phyloP scores from a whole-genome alignment of 1,140 invertebrate genomes.

The Musca vetustissima region DNA sequence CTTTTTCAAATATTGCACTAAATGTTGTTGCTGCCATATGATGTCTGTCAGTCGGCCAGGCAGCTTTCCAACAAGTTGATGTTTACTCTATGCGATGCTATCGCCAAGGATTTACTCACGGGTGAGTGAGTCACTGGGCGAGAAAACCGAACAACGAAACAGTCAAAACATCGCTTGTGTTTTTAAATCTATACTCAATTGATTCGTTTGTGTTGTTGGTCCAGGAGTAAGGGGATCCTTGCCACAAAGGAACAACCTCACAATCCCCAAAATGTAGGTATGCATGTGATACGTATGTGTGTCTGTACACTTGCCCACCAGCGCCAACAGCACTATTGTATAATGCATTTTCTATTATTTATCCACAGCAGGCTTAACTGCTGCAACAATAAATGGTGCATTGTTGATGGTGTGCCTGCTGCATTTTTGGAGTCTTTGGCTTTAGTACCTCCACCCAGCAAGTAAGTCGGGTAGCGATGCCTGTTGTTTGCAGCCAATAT shows the following conservation, averaged over 20 bases:
- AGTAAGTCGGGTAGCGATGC: neutral
- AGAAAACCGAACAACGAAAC: neutral
- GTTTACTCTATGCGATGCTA: too few relatives aligned
- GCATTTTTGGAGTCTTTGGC: neutral
- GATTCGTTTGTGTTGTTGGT: neutral
- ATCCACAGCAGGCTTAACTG: slow-evolving; percentile 18
- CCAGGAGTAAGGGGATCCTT: too few relatives aligned
- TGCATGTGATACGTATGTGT: neutral
- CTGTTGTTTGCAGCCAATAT: neutral
- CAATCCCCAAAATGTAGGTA: too few relatives aligned
- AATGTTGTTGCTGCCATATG: slow-evolving; percentile 12
- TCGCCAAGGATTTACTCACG: neutral
- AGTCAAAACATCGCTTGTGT: slow-evolving; percentile 4
- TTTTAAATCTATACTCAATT: slow-evolving; percentile 19
- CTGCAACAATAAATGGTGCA: neutral
- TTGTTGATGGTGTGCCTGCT: neutral
- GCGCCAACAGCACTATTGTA: neutral
- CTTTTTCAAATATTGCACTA: slow-evolving; percentile 17
- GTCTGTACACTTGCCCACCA: neutral
- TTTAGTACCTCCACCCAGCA: neutral
- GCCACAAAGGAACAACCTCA: too few relatives aligned
- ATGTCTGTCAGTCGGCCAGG: neutral
- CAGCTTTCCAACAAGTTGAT: too few relatives aligned
- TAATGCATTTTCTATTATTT: slow-evolving; percentile 24
- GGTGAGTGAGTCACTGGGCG: neutral